Conservation (phyloP, 2,797 vertebrate species). For the Hyperoplus lanceolatus region DNA sequence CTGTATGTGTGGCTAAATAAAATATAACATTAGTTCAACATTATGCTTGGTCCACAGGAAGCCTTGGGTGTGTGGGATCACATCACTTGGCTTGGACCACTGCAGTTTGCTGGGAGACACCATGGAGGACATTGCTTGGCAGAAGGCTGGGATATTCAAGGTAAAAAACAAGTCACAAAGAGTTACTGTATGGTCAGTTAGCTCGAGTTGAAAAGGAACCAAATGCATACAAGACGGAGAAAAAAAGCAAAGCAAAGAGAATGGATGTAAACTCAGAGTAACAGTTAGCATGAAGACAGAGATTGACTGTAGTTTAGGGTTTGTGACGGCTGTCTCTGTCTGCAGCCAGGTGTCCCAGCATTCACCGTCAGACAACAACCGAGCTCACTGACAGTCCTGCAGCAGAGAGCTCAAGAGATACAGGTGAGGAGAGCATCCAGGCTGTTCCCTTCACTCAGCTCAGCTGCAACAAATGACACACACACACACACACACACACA, state of each 20-base stretch:
- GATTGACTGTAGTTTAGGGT: neutral
- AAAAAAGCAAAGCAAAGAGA: neutral
- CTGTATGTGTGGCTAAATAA: neutral
- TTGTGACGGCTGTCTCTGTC: slow-evolving; percentile 6
- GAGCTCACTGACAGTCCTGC: slow-evolving; percentile 84
- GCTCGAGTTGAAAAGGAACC: too few relatives aligned
- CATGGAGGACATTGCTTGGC: slow-evolving; percentile 92
- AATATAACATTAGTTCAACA: neutral
- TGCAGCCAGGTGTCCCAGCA: slow-evolving; percentile 86
- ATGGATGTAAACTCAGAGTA: too few relatives aligned
- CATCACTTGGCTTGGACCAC: slow-evolving; percentile 91
- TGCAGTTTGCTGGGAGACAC: slow-evolving; percentile 91
- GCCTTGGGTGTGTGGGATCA: slow-evolving; percentile 89
- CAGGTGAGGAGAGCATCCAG: slow-evolving; percentile 78
- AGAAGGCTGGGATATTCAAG: slow-evolving; percentile 94
- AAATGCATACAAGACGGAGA: neutral
- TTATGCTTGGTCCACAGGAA: slow-evolving; percentile 72
- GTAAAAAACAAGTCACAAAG: slow-evolving; percentile 60
- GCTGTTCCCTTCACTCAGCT: neutral
- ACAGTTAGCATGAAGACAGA: neutral
- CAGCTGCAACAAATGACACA: neutral
- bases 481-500: too few relatives aligned
- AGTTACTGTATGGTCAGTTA: too few relatives aligned
- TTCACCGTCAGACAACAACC: slow-evolving; percentile 87
- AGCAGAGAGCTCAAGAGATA: slow-evolving; percentile 83